Evolutionary conservation across 2,888 invertebrate species (phyloP).

Genomic region (Nephrotoma appendiculata): DNA sequence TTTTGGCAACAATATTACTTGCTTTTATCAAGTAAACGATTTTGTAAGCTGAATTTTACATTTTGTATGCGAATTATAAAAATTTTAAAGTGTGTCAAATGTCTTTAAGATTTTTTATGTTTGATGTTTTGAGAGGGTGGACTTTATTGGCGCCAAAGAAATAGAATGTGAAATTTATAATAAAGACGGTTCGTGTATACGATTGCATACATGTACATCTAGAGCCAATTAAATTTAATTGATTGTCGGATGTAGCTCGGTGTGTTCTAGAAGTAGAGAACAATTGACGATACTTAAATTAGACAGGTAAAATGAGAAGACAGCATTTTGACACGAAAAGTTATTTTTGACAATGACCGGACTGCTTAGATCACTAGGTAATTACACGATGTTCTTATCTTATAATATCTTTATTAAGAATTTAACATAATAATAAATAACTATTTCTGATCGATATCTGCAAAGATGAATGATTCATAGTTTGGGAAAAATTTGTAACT

Average conservation of each 20-base stretch:
- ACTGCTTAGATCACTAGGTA: no score
- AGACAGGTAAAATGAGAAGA: no score
- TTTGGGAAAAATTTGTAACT: no score
- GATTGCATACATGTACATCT: neutral
- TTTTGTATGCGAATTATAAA: neutral
- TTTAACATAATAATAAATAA: no score
- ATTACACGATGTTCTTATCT: no score
- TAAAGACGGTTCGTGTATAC: neutral
- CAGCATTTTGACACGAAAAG: no score
- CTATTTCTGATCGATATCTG: no score
- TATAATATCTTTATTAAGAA: no score
- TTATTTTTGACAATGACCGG: no score
- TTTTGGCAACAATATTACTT: neutral
- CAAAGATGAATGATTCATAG: no score
- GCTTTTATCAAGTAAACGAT: neutral
- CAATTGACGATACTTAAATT: no score
- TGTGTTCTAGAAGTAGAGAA: neutral
- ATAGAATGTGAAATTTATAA: neutral
- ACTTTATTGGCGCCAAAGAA: neutral
- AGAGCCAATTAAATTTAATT: neutral
- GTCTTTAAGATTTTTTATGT: neutral
- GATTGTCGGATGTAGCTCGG: neutral
- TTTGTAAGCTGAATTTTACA: neutral
- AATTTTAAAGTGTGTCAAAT: neutral
- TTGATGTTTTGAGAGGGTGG: neutral